Base-by-base conservation (phyloP, 2,888 invertebrate genomes). In the Cactoblastis cactorum region DNA sequence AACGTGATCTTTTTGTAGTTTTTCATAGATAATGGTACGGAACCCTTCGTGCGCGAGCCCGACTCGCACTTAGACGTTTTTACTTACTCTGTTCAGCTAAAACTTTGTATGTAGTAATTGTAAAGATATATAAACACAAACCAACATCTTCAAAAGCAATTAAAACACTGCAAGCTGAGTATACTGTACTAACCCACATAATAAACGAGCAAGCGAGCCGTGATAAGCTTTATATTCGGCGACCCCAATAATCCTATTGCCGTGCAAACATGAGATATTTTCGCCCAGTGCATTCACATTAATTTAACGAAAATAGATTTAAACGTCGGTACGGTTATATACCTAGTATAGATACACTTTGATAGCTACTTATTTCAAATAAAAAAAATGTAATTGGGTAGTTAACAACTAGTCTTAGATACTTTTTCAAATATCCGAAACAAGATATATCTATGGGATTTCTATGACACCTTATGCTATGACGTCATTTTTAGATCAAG, bases 171-270 rank as follows among this genome's bases (percentile, higher is more conserved):
- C 32, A 45, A 38, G 24, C 38, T 38, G 45, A 33, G 45, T 46
- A 35, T 46, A 46, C 35, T 35, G 24, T 37, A 24, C 24, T 53
- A 53, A 53, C 53, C 53, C 49, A 51, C 38, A 51, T 51, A 38
- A 33, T 49, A 49, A 47, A 49, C 51, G 45, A 37, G 14, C 45
- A 45, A 48, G 46, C 45, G 45, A 45, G 48, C 14, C 45, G 50
- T 48, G 52, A 55, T 53, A 55, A 55, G 49, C 41, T 45, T 41
- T 54, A 41, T 39, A 47, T 94, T 1, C 94, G 92, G 60, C 92
- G 91, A 54, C 92, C 92, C 87, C 67, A 59, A 76, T 71, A 53
- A 49, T 50, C 51, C 55, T 11, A 38, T 49, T 47, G 45, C 50
- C 34, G 47, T 50, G 38, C 34, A 50, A 49, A 33, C 46, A 45